Evolutionary conservation across 2,113 vertebrate genomes (phyloP), one percentile per base, ranked within the genome.

Genomic region (Atractosteus spatula): DNA sequence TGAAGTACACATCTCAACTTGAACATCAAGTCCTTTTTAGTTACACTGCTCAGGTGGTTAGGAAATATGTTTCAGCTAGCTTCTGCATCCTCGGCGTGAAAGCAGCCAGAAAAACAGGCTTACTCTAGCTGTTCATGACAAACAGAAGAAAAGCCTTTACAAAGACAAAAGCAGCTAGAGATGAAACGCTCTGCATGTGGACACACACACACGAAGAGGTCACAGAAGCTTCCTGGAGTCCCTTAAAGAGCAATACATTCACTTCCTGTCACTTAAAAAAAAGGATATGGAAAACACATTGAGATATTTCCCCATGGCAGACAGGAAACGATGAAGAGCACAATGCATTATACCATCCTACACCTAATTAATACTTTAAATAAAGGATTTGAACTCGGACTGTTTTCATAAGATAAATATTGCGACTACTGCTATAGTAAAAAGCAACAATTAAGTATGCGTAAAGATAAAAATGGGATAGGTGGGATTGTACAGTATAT

Each of bases 251-350:
- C 44, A 51, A 51, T 51, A 51, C 47, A 51, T 51, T 51, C 10
- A 5, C 47, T 51, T 51, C 47, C 47, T 51, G 47, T 70, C 55
- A 70, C 10, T 57, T 56, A 3, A 45, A 41, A 8, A 17, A 8
- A n/a, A 16, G 64, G 42, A 68, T 14, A 71, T 41, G 70, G n/a
- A 68, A 63, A 63, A 55, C n/a, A 7, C 70, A 63, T 57, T 51
- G 64, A 54, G 66, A 55, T 44, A 16, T 62, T 56, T 55, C 4
- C 54, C 42, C 66, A 13, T 6, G 29, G 10, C 71, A 10, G 62
- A 12, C 64, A 66, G 64, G 71, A 67, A 72, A 59, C 14, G 56
- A 62, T 1, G 54, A 8, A 43, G 54, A 45, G 14, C 29, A 16
- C 47, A 41, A n/a, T 8, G 4, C 54, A 14, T 65, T 47, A 44